phyloP scores from a whole-genome alignment of 2,888 invertebrate species.

The Sinodicranocentrus sp. region DNA sequence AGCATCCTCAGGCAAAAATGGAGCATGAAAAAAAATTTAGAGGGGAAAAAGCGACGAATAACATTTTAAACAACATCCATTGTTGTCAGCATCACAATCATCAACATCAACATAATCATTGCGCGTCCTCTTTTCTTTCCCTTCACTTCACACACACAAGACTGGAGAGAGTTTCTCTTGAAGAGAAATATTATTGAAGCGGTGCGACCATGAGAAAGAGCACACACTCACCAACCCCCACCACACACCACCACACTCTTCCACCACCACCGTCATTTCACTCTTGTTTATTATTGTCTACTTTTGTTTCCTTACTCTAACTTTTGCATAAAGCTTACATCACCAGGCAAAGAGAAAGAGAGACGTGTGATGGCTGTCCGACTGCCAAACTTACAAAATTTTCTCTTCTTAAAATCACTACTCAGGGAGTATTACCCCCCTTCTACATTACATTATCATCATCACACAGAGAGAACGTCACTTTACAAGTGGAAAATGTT shows the following conservation, averaged over 20 bases:
- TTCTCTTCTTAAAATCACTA: no score
- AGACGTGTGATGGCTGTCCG: conserved; percentile 1
- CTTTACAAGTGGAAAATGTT: no score
- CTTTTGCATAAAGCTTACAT: neutral
- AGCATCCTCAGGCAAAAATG: no score
- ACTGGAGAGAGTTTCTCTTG: no score
- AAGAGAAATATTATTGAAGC: conserved; percentile 5
- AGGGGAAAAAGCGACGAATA: neutral
- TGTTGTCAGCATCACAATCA: conserved; percentile 23
- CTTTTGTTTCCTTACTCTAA: neutral
- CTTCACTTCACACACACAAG: neutral
- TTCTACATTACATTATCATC: no score
- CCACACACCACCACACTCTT: conserved; percentile 1
- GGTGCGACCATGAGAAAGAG: neutral
- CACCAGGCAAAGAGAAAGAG: neutral
- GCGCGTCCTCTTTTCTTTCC: neutral
- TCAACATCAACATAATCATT: conserved; percentile 33
- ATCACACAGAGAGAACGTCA: no score
- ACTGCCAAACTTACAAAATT: neutral
- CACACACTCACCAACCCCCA: neutral
- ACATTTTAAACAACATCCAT: conserved; percentile 30
- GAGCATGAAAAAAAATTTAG: neutral
- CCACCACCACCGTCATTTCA: conserved; percentile 10
- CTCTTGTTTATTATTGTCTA: neutral
- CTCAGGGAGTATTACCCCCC: no score